Percentiles rank a stretch among this genome's conserved stretches.
Evolutionary conservation across 2,113 vertebrate genomes (phyloP).

Genomic region (Daubentonia madagascariensis): DNA sequence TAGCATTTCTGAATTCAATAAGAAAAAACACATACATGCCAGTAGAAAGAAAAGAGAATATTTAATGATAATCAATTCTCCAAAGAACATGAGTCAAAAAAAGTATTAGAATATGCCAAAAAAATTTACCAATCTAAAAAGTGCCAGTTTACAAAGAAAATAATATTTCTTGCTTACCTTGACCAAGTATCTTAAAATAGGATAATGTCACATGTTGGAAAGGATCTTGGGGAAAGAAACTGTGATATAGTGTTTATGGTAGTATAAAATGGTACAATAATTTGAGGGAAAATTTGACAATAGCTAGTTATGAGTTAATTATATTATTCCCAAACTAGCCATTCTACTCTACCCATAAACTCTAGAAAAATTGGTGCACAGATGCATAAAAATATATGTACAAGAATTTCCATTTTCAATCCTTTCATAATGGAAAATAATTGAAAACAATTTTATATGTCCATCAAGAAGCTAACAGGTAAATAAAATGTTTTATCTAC

Average conservation of each 20-base stretch:
- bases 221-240: neutral
- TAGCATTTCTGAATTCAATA: neutral
- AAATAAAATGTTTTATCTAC: neutral
- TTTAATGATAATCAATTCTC: neutral
- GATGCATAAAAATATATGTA: neutral
- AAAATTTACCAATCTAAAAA: neutral
- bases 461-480: neutral
- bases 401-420: neutral
- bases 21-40: neutral
- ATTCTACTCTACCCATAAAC: neutral
- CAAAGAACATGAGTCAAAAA: neutral
- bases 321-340: neutral
- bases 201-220: neutral
- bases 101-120: neutral
- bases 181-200: neutral
- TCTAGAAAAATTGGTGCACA: neutral
- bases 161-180: neutral
- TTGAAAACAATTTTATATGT: neutral
- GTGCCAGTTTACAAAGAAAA: neutral
- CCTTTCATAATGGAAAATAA: neutral
- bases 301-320: neutral
- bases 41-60: neutral
- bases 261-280: neutral
- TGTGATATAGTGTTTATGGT: neutral
- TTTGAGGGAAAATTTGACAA: neutral